Evolutionary conservation across 2,888 invertebrate genomes (phyloP).

Genomic region (Muschampia plurimacula): DNA sequence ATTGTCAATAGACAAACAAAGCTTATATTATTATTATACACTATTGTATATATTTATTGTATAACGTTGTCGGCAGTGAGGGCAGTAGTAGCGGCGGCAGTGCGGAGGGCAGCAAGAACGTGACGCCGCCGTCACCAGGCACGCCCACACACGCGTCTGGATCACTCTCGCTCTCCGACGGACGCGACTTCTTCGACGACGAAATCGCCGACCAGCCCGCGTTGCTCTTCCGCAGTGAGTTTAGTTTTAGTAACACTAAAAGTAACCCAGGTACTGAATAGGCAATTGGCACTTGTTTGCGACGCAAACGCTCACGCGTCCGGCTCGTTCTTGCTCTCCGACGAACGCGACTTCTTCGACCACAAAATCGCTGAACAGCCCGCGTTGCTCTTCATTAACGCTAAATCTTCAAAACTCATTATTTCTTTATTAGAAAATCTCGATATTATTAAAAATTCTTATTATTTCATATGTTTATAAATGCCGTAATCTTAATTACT

Average conservation of each 20-base stretch:
- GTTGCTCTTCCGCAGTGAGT: constrained; percentile 90
- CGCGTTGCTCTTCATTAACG: constrained; percentile 78
- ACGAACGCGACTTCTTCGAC: constrained; percentile 93
- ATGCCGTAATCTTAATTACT: background rate
- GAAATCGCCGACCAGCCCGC: constrained; percentile 97
- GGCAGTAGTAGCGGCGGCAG: constrained; percentile 52
- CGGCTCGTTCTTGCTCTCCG: constrained; percentile 91
- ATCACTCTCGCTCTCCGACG: constrained; percentile 92
- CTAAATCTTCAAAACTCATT: too few species aligned
- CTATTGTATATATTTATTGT: too few species aligned
- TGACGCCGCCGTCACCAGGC: constrained; percentile 87
- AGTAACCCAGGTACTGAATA: background rate
- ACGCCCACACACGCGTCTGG: constrained; percentile 93
- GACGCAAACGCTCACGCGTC: constrained; percentile 72
- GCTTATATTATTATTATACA: too few species aligned
- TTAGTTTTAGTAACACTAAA: background rate
- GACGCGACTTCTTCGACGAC: constrained; percentile 94
- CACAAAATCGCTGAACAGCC: constrained; percentile 97
- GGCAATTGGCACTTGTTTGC: background rate
- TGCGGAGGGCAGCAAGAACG: constrained; percentile 69
- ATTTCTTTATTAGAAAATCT: too few species aligned
- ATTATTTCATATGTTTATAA: background rate
- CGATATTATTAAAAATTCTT: background rate
- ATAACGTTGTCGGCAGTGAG: constrained; percentile 35
- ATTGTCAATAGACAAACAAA: too few species aligned